phyloP scores from a whole-genome alignment of 2,113 vertebrate genomes.

The Hippocampus comes region DNA sequence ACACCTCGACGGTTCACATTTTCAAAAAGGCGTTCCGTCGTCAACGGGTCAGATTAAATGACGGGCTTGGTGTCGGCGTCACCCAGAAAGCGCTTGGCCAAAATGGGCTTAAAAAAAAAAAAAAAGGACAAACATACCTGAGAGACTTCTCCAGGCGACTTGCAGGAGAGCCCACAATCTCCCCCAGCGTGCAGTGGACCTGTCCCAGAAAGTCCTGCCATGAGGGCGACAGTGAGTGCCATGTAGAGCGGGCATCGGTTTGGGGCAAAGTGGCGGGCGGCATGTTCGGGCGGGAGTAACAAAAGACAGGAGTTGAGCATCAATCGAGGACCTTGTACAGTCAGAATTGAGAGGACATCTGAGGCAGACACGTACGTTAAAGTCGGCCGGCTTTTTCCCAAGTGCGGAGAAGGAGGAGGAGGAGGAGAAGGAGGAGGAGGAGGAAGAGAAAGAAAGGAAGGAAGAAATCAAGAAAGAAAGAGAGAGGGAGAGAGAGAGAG shows the following conservation, averaged over 20 bases:
- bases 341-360: conserved; percentile 58
- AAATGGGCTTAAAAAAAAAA: not conserved
- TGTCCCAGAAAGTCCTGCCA: conserved; percentile 92
- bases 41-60: not conserved
- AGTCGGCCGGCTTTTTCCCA: conserved; percentile 78
- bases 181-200: conserved; percentile 90
- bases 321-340: conserved; percentile 49
- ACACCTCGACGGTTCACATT: too few species aligned
- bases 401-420: conserved; percentile 63
- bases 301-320: conserved; percentile 54
- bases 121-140: conserved; percentile 73
- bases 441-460: conserved; percentile 47
- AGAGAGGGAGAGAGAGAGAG: conserved; percentile 57
- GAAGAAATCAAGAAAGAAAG: conserved; percentile 26
- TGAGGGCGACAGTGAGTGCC: conserved; percentile 35
- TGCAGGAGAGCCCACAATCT: conserved; percentile 89
- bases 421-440: conserved; percentile 44
- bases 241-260: conserved; percentile 34
- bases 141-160: conserved; percentile 90
- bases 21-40: too few species aligned
- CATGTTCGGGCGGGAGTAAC: conserved; percentile 43
- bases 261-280: conserved; percentile 31
- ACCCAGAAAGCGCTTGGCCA: not conserved
- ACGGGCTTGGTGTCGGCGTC: not conserved
- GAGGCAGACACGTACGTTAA: conserved; percentile 77